Conservation (phyloP, 2,113 vertebrate species). For the Eurypyga helias region DNA sequence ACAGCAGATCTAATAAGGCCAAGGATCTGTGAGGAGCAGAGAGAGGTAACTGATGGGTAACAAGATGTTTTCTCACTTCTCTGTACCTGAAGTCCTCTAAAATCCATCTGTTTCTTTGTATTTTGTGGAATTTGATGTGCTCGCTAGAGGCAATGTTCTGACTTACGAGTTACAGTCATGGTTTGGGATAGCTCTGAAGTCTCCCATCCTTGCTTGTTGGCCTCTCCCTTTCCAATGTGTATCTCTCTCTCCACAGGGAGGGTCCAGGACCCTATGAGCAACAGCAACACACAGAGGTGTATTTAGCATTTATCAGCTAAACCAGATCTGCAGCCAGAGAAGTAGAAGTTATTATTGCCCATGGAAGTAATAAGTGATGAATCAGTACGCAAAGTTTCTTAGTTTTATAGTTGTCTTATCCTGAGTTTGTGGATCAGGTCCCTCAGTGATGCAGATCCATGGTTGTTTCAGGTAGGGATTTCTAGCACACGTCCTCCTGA, state of each 20-base stretch:
- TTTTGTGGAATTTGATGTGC: background rate
- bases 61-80: background rate
- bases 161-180: background rate
- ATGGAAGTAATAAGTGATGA: background rate
- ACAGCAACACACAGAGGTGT: background rate
- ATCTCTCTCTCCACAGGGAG: background rate
- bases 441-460: background rate
- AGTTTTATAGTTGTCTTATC: background rate
- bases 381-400: background rate
- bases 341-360: too few species aligned
- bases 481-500: background rate
- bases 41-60: background rate
- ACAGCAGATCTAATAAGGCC: background rate
- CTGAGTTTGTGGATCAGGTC: background rate
- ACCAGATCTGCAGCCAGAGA: too few species aligned
- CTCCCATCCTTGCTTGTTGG: background rate
- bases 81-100: background rate
- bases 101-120: background rate
- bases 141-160: background rate
- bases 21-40: background rate
- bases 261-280: background rate
- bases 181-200: background rate
- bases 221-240: background rate
- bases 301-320: rapidly evolving
- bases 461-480: background rate